phyloP scores from a whole-genome alignment of 2,888 invertebrate genomes.

The Cataglyphis livida region DNA sequence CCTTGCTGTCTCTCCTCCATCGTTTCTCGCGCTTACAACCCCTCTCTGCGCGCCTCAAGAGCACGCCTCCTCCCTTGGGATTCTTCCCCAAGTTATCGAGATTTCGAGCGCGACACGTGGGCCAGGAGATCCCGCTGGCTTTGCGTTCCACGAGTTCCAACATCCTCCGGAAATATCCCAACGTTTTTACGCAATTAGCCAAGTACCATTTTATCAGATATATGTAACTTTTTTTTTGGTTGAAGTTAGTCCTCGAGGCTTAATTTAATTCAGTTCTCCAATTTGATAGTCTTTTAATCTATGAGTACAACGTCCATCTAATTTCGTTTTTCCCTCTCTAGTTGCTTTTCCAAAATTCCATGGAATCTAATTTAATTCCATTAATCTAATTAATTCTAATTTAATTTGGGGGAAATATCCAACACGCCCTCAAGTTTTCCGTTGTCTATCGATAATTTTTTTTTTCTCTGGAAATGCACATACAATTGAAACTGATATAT shows the following conservation, averaged over 20 bases:
- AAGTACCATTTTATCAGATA: background rate
- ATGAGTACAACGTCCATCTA: background rate
- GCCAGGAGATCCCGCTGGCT: slow-evolving; percentile 80
- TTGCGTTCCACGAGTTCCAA: slow-evolving; percentile 80
- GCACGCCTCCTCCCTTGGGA: slow-evolving; percentile 66
- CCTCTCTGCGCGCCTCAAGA: slow-evolving; percentile 60
- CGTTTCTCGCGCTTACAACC: slow-evolving; percentile 68
- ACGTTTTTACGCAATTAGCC: background rate
- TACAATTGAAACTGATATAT: slow-evolving; percentile 1
- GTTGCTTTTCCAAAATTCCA: background rate
- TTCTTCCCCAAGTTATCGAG: slow-evolving; percentile 65
- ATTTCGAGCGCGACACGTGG: slow-evolving; percentile 72
- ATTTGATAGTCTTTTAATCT: background rate
- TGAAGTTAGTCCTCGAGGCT: background rate
- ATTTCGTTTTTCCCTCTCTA: background rate
- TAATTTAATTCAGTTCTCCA: background rate
- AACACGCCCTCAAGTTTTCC: background rate
- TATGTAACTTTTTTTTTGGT: background rate
- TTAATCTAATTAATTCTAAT: background rate
- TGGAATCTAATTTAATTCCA: background rate
- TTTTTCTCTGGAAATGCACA: background rate
- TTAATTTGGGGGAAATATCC: background rate
- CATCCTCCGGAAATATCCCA: slow-evolving; percentile 70
- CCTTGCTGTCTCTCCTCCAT: slow-evolving; percentile 79
- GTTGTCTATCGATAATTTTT: background rate